phyloP scores from a whole-genome alignment of 2,797 vertebrate species.

The Aulostomus chinensis region DNA sequence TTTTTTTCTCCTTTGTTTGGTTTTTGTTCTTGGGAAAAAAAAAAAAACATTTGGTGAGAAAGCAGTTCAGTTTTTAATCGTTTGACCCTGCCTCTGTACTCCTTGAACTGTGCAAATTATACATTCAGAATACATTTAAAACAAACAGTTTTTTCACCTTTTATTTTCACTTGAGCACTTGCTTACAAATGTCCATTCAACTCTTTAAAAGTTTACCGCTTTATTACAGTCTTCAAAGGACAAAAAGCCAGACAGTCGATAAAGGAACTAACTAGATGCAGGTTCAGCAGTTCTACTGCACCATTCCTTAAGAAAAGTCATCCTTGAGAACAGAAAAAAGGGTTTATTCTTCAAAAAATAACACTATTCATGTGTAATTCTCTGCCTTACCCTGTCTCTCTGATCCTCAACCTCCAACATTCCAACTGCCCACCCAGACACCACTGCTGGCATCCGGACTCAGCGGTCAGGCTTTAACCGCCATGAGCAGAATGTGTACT shows the following conservation, averaged over 20 bases:
- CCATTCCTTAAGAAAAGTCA: too few relatives aligned
- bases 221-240: too few relatives aligned
- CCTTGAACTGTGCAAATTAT: constrained; percentile 19
- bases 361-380: constrained; percentile 25
- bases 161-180: not conserved
- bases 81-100: constrained; percentile 10
- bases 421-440: constrained; percentile 86
- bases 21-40: constrained; percentile 18
- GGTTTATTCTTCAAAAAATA: too few relatives aligned
- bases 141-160: not conserved
- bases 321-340: too few relatives aligned
- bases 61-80: constrained; percentile 1
- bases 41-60: constrained; percentile 13
- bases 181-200: too few relatives aligned
- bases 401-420: constrained; percentile 1
- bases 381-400: constrained; percentile 24
- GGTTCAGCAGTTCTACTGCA: too few relatives aligned
- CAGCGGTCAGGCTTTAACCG: constrained; percentile 93
- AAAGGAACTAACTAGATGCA: too few relatives aligned
- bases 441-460: constrained; percentile 90
- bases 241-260: too few relatives aligned
- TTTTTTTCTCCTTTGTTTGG: constrained; percentile 5
- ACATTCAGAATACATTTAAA: constrained; percentile 2
- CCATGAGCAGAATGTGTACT: constrained; percentile 93
- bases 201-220: too few relatives aligned